Evolutionary conservation across 2,113 vertebrate species (phyloP), one percentile per base, ranked within the genome.

Genomic region (Burhinus oedicnemus): DNA sequence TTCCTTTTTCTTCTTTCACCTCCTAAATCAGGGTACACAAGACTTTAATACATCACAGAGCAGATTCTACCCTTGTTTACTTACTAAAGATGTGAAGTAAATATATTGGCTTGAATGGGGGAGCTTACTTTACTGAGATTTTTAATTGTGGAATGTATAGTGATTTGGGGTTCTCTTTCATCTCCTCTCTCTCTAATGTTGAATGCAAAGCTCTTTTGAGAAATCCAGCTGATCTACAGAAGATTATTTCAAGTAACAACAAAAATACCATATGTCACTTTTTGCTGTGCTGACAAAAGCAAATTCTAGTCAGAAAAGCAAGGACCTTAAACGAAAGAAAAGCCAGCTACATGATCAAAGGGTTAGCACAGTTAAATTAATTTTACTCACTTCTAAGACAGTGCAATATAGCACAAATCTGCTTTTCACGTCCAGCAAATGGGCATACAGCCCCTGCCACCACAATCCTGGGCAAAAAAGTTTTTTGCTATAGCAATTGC

Each of bases 241-340:
- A 96, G 87, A 94, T 94, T 94, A 91, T 96, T 96, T 90, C 86
- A 92, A 95, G 93, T 92, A 91, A 80, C 55, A 94, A 93, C 76
- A 95, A 90, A 96, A 90, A 92, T 91, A 74, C 77, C 82, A 80
- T 85, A 95, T 95, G 86, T 91, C 77, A 93, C 68, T 90, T 95
- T 87, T 90, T 90, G 71, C 44, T 87, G 21, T 92, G 89, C 72
- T 93, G 89, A 95, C 76, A 94, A 89, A 96, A 95, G 77, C 42
- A 82, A 87, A 91, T 89, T 94, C 44, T 64, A 66, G 51, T 86
- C 47, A 94, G 64, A 90, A 90, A 89, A 12, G 38, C 8, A 32
- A 81, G 23, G 45, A 80, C 42, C 68, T 85, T 83, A 90, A 84
- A 93, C 3, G 30, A 87, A 87, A 47, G 42, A 86, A 93, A 80